Conservation (phyloP, 2,113 vertebrate species). For the Oncorhynchus keta region DNA sequence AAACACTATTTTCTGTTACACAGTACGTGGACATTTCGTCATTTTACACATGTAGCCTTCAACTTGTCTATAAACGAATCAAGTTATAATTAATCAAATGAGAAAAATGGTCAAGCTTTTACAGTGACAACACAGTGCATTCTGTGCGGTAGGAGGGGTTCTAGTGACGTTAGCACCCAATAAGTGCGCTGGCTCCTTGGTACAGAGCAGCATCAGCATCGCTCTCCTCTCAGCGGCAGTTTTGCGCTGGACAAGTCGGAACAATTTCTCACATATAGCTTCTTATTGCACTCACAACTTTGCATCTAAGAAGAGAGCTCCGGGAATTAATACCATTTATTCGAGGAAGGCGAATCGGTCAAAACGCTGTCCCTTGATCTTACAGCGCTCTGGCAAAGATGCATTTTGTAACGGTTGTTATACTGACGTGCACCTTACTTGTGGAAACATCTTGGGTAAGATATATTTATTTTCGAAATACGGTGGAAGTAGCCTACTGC, state of each 20-base stretch:
- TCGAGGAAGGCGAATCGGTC: conserved; percentile 27
- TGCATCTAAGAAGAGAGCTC: conserved; percentile 46
- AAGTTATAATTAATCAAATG: no score
- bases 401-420: conserved; percentile 62
- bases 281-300: conserved; percentile 26
- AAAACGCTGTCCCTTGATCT: conserved; percentile 1
- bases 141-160: conserved; percentile 66
- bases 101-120: background rate
- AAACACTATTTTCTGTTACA: no score
- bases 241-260: conserved; percentile 70
- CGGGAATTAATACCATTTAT: conserved; percentile 58
- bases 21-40: no score
- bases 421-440: conserved; percentile 71
- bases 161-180: conserved; percentile 69
- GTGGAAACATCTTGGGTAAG: conserved; percentile 75
- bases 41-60: no score
- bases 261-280: conserved; percentile 43
- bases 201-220: conserved; percentile 67
- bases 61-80: no score
- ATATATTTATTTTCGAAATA: conserved; percentile 48
- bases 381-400: conserved; percentile 65
- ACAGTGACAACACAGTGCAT: conserved; percentile 20
- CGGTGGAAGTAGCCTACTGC: conserved; percentile 50
- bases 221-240: conserved; percentile 66
- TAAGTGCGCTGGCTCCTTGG: conserved; percentile 56